Percentiles rank a stretch among this genome's conserved stretches.
Conservation (phyloP, 2,797 vertebrate species). For the Lutjanus argentimaculatus region DNA sequence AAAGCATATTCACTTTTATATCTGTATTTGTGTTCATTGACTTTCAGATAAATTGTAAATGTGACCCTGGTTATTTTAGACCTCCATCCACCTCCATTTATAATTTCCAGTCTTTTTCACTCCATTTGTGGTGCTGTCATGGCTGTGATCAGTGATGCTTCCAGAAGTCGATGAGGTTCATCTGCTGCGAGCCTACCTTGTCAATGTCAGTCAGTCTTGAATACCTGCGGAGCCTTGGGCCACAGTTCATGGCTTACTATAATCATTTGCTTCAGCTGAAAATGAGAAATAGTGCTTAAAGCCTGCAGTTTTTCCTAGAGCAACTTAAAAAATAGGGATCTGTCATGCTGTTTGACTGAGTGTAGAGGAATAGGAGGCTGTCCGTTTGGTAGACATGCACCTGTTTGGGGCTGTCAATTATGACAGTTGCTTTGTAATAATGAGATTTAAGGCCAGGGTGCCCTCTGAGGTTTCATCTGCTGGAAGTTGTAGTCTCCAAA, state of each 20-base stretch:
- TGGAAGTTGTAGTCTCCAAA: constrained; percentile 17
- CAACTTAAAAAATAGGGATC: constrained; percentile 3
- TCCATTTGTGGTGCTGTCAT: constrained; percentile 1
- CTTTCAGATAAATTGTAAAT: background rate
- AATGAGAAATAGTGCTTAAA: constrained; percentile 15
- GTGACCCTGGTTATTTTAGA: background rate
- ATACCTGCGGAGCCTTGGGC: constrained; percentile 43
- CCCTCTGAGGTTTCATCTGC: constrained; percentile 32
- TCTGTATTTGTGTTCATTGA: background rate
- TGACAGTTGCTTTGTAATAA: constrained; percentile 9
- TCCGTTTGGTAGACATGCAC: constrained; percentile 10
- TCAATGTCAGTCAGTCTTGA: constrained; percentile 51
- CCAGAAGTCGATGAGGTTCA: constrained; percentile 40
- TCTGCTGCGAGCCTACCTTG: constrained; percentile 24
- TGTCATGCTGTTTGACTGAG: constrained; percentile 25
- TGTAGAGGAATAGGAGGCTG: constrained; percentile 15
- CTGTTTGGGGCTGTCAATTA: constrained; percentile 24
- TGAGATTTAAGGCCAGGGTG: constrained; percentile 17
- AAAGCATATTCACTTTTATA: background rate
- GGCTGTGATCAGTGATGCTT: constrained; percentile 42
- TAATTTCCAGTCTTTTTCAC: background rate
- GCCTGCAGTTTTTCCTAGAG: constrained; percentile 24
- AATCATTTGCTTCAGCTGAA: constrained; percentile 45
- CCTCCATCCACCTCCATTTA: background rate
- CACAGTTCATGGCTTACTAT: constrained; percentile 45